phyloP scores from a whole-genome alignment of 2,113 vertebrate species.

The Phrynosoma platyrhinos region DNA sequence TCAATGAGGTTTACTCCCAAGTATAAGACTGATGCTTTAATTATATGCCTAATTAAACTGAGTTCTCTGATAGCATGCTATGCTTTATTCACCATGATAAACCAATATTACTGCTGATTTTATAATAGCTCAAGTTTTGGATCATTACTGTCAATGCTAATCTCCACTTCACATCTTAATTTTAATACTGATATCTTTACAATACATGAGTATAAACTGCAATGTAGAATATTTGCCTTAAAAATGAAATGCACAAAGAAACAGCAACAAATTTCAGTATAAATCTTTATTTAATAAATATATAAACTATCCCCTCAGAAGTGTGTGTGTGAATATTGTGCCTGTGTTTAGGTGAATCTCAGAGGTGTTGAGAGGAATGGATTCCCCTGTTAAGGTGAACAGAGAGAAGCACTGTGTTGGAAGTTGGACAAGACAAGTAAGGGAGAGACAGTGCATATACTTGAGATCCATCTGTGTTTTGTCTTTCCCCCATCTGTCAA shows the following conservation, averaged over 20 bases:
- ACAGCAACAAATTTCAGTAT: neutral
- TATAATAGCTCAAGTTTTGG: neutral
- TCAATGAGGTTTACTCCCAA: neutral
- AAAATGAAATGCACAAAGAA: neutral
- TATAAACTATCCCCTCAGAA: neutral
- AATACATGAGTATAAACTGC: too few species aligned
- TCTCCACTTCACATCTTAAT: slow-evolving; percentile 4
- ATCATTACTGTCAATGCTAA: neutral
- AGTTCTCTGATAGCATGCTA: neutral
- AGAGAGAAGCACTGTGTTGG: too few species aligned
- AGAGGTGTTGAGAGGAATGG: too few species aligned
- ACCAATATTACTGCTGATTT: slow-evolving; percentile 10
- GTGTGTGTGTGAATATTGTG: too few species aligned
- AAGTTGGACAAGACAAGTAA: too few species aligned
- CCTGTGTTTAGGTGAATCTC: too few species aligned
- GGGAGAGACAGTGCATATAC: too few species aligned
- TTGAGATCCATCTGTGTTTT: too few species aligned
- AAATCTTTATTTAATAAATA: neutral
- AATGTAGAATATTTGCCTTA: neutral
- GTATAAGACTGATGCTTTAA: neutral
- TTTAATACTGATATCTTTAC: neutral
- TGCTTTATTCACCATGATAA: slow-evolving; percentile 5
- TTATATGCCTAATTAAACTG: slow-evolving; percentile 21
- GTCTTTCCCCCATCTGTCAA: too few species aligned
- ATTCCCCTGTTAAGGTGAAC: too few species aligned